Evolutionary conservation across 2,113 vertebrate genomes (phyloP).

Genomic region (Chaetura pelagica): DNA sequence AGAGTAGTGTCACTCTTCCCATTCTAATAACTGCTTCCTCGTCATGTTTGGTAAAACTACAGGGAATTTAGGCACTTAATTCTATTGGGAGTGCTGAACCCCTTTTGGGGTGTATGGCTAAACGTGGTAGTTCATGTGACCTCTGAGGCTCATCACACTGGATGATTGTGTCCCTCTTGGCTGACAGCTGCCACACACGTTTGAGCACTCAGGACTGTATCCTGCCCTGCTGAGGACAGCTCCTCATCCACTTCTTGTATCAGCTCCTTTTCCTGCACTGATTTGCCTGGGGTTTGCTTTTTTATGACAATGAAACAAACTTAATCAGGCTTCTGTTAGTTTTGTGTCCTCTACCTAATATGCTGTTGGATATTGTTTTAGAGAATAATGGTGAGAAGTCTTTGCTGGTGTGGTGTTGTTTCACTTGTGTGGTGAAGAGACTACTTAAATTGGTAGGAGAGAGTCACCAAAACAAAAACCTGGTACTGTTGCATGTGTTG

Average conservation of each 20-base stretch:
- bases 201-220: not conserved
- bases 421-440: not conserved
- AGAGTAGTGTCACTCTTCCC: not conserved
- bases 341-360: not conserved
- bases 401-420: not conserved
- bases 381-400: not conserved
- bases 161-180: not conserved
- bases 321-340: not conserved
- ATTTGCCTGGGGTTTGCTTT: not conserved
- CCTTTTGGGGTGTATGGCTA: too few relatives aligned
- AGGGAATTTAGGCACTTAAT: not conserved
- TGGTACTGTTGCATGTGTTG: too few relatives aligned
- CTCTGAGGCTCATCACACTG: not conserved
- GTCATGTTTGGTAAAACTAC: not conserved
- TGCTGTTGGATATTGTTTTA: accelerated
- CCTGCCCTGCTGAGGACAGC: not conserved
- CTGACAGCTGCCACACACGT: not conserved
- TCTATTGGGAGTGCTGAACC: not conserved
- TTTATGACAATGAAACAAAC: not conserved
- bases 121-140: not conserved
- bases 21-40: not conserved
- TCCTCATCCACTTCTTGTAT: not conserved
- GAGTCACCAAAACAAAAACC: not conserved
- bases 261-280: not conserved
- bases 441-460: not conserved